These are phyloP conservation scores for Bombus cullumanus DNA, from an alignment of 1,140 invertebrate species.

Conservation along the genomic window DNA sequence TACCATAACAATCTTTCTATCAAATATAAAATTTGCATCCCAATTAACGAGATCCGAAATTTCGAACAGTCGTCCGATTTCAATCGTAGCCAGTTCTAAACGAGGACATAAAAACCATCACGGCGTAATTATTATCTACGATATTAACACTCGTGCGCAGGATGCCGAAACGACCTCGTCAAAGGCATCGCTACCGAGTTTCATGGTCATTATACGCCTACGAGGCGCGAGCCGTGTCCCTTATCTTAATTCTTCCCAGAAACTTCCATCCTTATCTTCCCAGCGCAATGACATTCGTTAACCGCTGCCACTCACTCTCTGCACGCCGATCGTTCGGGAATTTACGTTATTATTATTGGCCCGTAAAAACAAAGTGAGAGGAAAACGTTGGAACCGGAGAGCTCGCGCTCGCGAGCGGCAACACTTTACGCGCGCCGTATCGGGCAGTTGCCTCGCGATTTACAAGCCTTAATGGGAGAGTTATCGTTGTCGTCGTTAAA, in stretches of 20 bases:
- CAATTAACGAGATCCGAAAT: background rate
- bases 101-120: slow-evolving; percentile 22
- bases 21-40: background rate
- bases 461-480: slow-evolving; percentile 54
- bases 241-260: slow-evolving; percentile 65
- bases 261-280: slow-evolving; percentile 52
- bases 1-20: background rate
- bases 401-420: slow-evolving; percentile 10
- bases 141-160: slow-evolving; percentile 27
- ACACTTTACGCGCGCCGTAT: slow-evolving; percentile 42
- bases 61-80: background rate
- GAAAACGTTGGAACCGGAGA: background rate
- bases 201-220: slow-evolving; percentile 54
- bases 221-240: slow-evolving; percentile 32
- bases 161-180: slow-evolving; percentile 41
- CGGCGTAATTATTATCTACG: slow-evolving; percentile 53
- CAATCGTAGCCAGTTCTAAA: background rate
- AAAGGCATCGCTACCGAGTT: slow-evolving; percentile 47
- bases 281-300: slow-evolving; percentile 53
- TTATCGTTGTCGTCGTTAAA: slow-evolving; percentile 51
- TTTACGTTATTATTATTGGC: slow-evolving; percentile 58
- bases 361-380: slow-evolving; percentile 44
- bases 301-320: slow-evolving; percentile 53
- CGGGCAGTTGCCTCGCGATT: slow-evolving; percentile 37
- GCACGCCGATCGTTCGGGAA: slow-evolving; percentile 30